These are phyloP conservation scores for Echinometra lucunter DNA, from an alignment of 53 echinoderm and acorn worm genomes.

Conservation along the genomic window DNA sequence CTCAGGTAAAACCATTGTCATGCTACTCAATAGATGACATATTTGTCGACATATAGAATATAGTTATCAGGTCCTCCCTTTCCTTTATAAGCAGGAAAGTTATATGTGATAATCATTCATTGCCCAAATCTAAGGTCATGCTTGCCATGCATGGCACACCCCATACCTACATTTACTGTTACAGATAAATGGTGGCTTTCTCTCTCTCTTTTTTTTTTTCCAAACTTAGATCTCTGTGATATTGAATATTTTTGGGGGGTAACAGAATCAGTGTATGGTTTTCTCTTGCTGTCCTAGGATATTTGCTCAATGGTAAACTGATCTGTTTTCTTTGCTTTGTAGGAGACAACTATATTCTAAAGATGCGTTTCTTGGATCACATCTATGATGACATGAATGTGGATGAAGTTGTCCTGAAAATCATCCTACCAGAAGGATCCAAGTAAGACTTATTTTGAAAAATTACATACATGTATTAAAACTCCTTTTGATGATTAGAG, in stretches of 20 bases:
- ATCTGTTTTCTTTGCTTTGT: neutral
- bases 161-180: too few relatives aligned
- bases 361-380: slow-evolving; percentile 98
- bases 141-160: neutral
- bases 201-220: too few relatives aligned
- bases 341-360: slow-evolving; percentile 90
- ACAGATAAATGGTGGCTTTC: too few relatives aligned
- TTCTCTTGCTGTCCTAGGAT: neutral
- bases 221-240: too few relatives aligned
- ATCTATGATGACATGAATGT: slow-evolving; percentile 95
- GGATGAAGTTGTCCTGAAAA: slow-evolving; percentile 87
- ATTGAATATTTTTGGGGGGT: too few relatives aligned
- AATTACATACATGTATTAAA: too few relatives aligned
- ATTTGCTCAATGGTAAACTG: neutral
- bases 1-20: slow-evolving; percentile 75
- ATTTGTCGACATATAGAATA: neutral
- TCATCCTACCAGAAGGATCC: slow-evolving; percentile 95
- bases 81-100: neutral
- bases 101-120: neutral
- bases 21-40: neutral
- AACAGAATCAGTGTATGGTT: too few relatives aligned
- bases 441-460: slow-evolving; percentile 81
- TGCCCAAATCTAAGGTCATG: neutral
- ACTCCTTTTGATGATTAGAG: neutral
- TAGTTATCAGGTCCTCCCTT: neutral